These are phyloP conservation scores for Horisme vitalbata DNA, from an alignment of 2,888 invertebrate genomes.

Conservation along the genomic window DNA sequence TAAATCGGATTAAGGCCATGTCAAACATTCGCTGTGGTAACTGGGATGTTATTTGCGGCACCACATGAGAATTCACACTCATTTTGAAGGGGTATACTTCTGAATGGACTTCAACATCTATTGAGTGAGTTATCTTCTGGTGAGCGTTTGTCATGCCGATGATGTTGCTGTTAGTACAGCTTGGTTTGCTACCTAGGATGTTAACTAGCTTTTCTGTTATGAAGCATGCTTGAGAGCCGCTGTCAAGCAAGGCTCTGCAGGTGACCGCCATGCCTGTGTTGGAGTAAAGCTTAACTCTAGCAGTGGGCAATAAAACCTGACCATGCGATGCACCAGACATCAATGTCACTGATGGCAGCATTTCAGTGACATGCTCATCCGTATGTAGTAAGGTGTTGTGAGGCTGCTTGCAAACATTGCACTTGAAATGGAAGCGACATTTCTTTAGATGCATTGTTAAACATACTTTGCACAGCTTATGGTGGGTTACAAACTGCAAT, in stretches of 20 bases:
- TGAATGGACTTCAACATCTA: not conserved
- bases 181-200: not conserved
- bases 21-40: conserved; percentile 14
- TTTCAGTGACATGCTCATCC: not conserved
- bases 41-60: conserved; percentile 5
- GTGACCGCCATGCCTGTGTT: not conserved
- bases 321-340: not conserved
- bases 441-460: not conserved
- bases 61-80: conserved; percentile 2
- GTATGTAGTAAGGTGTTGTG: conserved; percentile 1
- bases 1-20: conserved; percentile 1
- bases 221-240: conserved; percentile 4
- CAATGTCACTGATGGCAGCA: not conserved
- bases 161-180: not conserved
- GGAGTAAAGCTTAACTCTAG: not conserved
- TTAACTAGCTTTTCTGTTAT: not conserved
- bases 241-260: not conserved
- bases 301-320: not conserved
- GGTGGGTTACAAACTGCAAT: not conserved
- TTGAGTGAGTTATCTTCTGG: conserved; percentile 1
- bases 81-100: not conserved
- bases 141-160: not conserved
- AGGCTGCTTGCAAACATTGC: not conserved
- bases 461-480: not conserved
- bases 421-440: not conserved